Base-by-base conservation (phyloP, 2,797 vertebrate species). In the Darevskia nairensis region DNA sequence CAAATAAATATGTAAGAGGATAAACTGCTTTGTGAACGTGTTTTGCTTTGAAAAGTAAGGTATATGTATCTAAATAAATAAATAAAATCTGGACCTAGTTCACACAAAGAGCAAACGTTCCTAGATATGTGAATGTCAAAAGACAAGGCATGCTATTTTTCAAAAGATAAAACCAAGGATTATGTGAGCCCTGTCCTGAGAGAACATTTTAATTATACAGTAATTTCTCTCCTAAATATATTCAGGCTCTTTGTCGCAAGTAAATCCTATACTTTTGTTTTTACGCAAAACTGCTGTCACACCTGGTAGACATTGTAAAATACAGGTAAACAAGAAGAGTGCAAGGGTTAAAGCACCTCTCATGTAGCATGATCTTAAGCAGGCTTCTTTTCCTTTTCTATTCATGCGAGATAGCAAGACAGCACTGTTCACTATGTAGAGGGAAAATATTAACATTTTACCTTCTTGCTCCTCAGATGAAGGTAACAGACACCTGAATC, bases 231-330 rank as follows among this genome's bases (percentile, higher is more conserved):
- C 61, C 23, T 69, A 15, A 69, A 50, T 7, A 72, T 29, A 72
- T 25, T 1, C 50, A 55, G 98, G 97, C 90, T 97, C 98, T 85
- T 97, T 99, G 88, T 98, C 98, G 74, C 98, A 99, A 97, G 98
- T 98, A 80, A 86, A 87, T 29, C 9, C 15, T 6, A 50, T 2
- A 50, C 21, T 75, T 66, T 55, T 27, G 35, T 13, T 41, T 0
- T 66, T 72, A 21, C 1, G 2, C 1, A 8, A 15, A 55, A 0
- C 2, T 86, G 21, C 35, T 74, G 35, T 3, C 32, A 32, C 75
- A 72, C 6, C 6, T 46, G 32, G 10, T 32, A 69, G 41, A 3
- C 32, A 29, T 27, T 39, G 55, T 59, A 72, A 82, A 50, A 59
- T 55, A 55, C 15, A 50, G 19, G 29, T 55, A 92, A 55, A 50